phyloP scores from a whole-genome alignment of 92 coral and sea anemone genomes.

The Siderastrea siderea region DNA sequence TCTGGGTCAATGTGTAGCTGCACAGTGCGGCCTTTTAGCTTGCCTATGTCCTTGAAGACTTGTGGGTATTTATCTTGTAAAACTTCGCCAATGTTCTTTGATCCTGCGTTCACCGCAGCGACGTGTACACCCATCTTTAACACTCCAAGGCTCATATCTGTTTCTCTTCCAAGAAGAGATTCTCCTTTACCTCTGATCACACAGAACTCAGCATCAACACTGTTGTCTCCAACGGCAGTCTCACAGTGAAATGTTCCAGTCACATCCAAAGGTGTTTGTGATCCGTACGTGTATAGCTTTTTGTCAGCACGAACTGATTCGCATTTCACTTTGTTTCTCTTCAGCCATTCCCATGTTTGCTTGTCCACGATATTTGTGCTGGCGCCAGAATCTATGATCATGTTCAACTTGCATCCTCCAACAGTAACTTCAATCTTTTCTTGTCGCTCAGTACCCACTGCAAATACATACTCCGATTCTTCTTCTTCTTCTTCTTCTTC shows the following conservation, averaged over 20 bases:
- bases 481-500: no score
- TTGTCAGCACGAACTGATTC: neutral
- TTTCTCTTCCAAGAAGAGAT: neutral
- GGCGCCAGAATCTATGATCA: no score
- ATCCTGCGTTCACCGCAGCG: no score
- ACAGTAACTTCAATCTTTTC: conserved; percentile 7
- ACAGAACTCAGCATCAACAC: neutral
- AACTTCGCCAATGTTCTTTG: no score
- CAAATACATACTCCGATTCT: conserved; percentile 31
- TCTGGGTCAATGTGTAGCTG: no score
- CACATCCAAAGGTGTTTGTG: neutral
- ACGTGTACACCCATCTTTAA: no score
- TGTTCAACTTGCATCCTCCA: conserved; percentile 34
- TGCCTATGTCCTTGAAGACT: no score
- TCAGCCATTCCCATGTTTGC: neutral
- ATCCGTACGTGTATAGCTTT: neutral
- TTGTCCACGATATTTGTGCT: neutral
- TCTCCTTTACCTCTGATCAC: neutral
- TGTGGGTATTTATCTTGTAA: no score
- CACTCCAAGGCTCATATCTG: no score
- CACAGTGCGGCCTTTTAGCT: no score
- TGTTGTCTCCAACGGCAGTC: no score
- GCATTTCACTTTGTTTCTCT: neutral
- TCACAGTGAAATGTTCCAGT: neutral
- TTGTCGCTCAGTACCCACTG: neutral